Evolutionary conservation across 2,888 invertebrate species (phyloP), one percentile per base, ranked within the genome.

Genomic region (Campoplex capitator): DNA sequence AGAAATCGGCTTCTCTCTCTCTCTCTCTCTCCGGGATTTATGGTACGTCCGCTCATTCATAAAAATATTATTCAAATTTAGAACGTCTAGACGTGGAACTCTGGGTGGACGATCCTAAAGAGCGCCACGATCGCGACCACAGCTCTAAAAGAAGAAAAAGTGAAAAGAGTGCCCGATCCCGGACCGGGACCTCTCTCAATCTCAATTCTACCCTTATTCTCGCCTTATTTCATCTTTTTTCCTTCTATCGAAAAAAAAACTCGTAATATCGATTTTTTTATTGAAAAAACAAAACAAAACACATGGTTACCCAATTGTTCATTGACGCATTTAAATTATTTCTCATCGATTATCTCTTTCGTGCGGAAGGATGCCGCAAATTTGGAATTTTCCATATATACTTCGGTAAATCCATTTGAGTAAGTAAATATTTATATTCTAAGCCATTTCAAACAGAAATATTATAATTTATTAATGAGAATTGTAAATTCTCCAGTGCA

Each of bases 31-130:
- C 45, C 62, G 78, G 87, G 93, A 94, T 93, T 94, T 93, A 94
- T 94, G 92, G 90, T 92, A 89, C 92, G 92, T 93, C 93, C 91
- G 90, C 91, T 93, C 93, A 94, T 94, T 94, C 94, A 94, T 94
- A 94, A 94, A 93, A 94, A 93, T 94, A 94, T 93, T 93, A 93
- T 94, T 94, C 93, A 94, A 94, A 94, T 94, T 94, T 93, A 92
- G 92, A 93, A 92, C 91, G 93, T 93, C 93, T 93, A 93, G 93
- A 93, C 93, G 90, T 80, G 86, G 54, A 75, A 74, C 70, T 77
- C 80, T 70, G 65, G 75, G 75, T 62, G 82, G 65, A 56, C 80
- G 68, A 74, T 84, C 80, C 71, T 58, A 18, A 73, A 75, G 73
- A 56, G 68, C 80, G 75, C 32, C 62, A 62, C 74, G 84, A 70